Percentiles rank a stretch among this genome's conserved stretches.
phyloP scores from a whole-genome alignment of 1,140 invertebrate species.

The Dufourea novaeangliae region DNA sequence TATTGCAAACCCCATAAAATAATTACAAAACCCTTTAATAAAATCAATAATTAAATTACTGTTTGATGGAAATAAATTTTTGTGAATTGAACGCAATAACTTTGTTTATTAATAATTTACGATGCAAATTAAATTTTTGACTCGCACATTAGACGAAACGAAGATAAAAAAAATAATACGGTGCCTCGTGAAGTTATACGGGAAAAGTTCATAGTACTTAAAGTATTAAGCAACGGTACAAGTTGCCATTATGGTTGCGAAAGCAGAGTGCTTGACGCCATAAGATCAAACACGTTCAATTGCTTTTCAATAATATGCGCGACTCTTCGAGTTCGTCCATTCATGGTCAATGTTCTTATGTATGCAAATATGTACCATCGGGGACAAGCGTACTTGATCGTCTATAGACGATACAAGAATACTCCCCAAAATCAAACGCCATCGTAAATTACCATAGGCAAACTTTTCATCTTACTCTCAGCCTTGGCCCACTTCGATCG shows the following conservation, averaged over 20 bases:
- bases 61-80: too few species aligned
- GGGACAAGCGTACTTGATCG: background rate
- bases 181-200: too few species aligned
- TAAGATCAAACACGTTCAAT: background rate
- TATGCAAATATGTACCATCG: background rate
- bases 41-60: too few species aligned
- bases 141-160: too few species aligned
- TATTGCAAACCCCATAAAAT: too few species aligned
- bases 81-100: too few species aligned
- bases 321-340: background rate
- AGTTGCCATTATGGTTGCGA: background rate
- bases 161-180: too few species aligned
- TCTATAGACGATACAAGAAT: background rate
- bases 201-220: background rate
- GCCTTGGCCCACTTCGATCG: background rate
- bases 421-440: background rate
- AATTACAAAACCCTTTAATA: too few species aligned
- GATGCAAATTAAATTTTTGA: too few species aligned
- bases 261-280: background rate
- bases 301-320: background rate
- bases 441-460: background rate
- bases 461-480: background rate
- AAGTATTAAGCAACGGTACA: background rate
- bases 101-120: too few species aligned
- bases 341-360: background rate